A percentile compares a stretch with the other conserved stretches of the same genome.
These are phyloP conservation scores for Thermophis baileyi DNA, from an alignment of 2,113 vertebrate genomes.

Conservation along the genomic window DNA sequence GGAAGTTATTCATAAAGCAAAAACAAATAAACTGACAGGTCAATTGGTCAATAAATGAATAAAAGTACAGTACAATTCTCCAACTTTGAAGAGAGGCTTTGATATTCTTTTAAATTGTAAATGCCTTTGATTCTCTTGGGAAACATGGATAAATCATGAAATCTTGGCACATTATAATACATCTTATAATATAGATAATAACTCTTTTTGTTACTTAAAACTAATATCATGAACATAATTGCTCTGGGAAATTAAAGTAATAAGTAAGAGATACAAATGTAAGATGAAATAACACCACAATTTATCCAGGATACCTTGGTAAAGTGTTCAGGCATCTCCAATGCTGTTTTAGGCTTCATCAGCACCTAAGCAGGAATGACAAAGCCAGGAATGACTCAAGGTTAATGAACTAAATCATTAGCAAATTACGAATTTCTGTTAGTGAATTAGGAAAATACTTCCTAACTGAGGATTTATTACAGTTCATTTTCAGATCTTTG, in stretches of 20 bases:
- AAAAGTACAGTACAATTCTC: neutral
- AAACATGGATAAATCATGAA: neutral
- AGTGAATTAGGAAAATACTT: slow-evolving; percentile 11
- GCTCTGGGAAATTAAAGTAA: neutral
- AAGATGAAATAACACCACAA: neutral
- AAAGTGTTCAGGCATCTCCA: neutral
- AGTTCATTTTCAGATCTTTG: neutral
- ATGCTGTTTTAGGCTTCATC: accelerated
- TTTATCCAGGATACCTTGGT: neutral
- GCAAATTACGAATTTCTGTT: slow-evolving; percentile 7
- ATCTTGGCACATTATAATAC: neutral
- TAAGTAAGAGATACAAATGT: neutral
- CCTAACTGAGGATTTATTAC: slow-evolving; percentile 8
- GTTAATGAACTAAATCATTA: slow-evolving; percentile 27
- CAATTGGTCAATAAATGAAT: neutral
- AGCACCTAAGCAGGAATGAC: neutral
- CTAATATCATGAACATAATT: neutral
- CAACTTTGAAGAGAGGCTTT: neutral
- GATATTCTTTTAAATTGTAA: neutral
- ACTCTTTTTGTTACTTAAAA: neutral
- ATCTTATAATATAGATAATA: neutral
- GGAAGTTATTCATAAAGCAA: neutral
- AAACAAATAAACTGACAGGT: neutral
- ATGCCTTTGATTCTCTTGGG: neutral
- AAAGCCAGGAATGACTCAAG: accelerated